Evolutionary conservation across 2,888 invertebrate species (phyloP), one percentile per base, ranked within the genome.

Genomic region (Norana najaformis): DNA sequence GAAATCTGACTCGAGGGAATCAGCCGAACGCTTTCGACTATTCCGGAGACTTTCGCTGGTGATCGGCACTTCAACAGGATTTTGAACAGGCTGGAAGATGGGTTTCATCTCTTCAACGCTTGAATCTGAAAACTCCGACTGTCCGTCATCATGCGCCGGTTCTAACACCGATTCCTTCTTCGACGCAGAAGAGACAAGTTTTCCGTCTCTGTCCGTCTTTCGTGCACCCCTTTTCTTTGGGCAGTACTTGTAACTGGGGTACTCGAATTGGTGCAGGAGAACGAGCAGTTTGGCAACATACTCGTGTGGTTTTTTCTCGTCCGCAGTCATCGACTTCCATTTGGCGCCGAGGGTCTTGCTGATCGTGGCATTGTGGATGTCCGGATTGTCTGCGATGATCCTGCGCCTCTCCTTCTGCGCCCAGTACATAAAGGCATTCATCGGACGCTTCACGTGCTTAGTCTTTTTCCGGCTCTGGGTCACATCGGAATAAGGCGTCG

Each of bases 381-480:
- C 98, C 1, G 99, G 99, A 90, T 98, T 97, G 92, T 97, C 96
- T 95, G 98, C 98, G 95, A 98, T 98, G 93, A 99, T 99, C 96
- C 98, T 98, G 94, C 98, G 96, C 93, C 99, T 96, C 95, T 99
- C 98, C 93, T 98, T 97, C 95, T 99, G 98, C 92, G 98, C 98
- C 98, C 98, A 99, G 90, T 99, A 98, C 98, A 99, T 99, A 96
- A 98, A 98, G 92, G 98, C 98, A 95, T 99, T 99, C 99, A 99
- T 99, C 91, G 99, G 99, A 94, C 99, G 96, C 95, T 99, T 99
- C 95, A 99, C 98, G 96, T 99, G 99, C 95, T 98, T 98, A 85
- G 98, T 97, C 95, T 98, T 97, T 96, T 99, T 99, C 96, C 99
- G 98, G 93, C 95, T 95, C 92, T 95, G 95, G 34, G 99, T 99